Evolutionary conservation across 2,888 invertebrate genomes (phyloP), one percentile per base, ranked within the genome.

Genomic region (Drosophila lutescens): DNA sequence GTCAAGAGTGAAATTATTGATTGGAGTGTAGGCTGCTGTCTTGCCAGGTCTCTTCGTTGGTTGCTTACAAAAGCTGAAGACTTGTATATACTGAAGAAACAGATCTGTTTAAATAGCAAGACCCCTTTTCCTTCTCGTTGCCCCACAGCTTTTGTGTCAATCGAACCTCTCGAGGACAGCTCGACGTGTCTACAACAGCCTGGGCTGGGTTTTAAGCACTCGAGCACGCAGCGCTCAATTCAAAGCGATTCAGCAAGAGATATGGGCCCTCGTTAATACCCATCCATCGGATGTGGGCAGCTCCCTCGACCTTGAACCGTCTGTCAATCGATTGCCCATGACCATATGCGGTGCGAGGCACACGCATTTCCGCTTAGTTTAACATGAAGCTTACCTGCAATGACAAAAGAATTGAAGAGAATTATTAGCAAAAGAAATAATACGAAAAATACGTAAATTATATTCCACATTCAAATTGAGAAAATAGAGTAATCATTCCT

Each of bases 191-290:
- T 20, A 20, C 20, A 43, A 6, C 34, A 65, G 76, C 47, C 55
- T 72, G 58, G 67, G 51, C 86, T 56, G 62, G 50, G 46, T 61
- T 71, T 73, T 57, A 61, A 68, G 76, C 87, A 80, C 82, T 82
- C 74, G 43, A 86, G 73, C 82, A 82, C 82, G 82, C 74, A 86
- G 63, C 67, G 17, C 34, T 60, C 12, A 15, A 32, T 59, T 41
- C 62, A 49, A 85, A 70, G 66, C 74, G 80, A 60, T 60, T 62
- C 59, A 56, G 53, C 71, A 51, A 65, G 44, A 51, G 51, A 69
- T 69, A 66, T 44, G 56, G 34, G 17, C 67, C 34, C 60, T 62
- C 34, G 32, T 41, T 53, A 51, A 36, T 51, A 40, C 26, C 36
- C 51, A 46, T 51, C 23, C 73, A 51, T 55, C 57, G 67, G 78